These are phyloP conservation scores for Piliocolobus tephrosceles DNA, from an alignment of 2,113 vertebrate species.

Conservation along the genomic window DNA sequence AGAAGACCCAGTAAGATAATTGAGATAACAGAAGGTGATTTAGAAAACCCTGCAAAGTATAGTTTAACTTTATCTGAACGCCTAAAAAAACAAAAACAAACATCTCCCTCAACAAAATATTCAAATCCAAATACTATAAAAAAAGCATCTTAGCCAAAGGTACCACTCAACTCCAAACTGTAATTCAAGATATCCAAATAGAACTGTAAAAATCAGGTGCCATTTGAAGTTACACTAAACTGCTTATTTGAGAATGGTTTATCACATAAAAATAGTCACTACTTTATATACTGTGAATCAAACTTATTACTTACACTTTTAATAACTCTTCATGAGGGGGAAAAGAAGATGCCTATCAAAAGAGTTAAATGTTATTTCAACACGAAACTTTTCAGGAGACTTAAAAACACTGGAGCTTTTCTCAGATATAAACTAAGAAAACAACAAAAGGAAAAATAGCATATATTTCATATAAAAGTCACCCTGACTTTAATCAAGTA, in stretches of 20 bases:
- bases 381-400: conserved; percentile 20
- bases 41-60: not conserved
- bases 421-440: conserved; percentile 38
- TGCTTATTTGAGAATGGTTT: not conserved
- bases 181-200: not conserved
- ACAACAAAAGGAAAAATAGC: conserved; percentile 26
- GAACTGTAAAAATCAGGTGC: not conserved
- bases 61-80: not conserved
- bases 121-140: not conserved
- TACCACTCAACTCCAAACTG: not conserved
- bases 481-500: not conserved
- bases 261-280: not conserved
- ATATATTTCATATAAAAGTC: not conserved
- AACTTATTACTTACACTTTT: conserved; percentile 84
- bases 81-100: not conserved
- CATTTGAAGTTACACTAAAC: not conserved
- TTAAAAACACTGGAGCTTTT: conserved; percentile 39
- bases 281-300: conserved; percentile 36
- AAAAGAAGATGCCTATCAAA: conserved; percentile 83
- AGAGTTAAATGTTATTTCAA: conserved; percentile 63
- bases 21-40: not conserved
- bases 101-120: not conserved
- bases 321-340: conserved; percentile 83
- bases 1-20: not conserved
- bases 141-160: not conserved